A percentile compares a stretch with the other conserved stretches of the same genome.
These are phyloP conservation scores for Ormyrus nitidulus DNA, from an alignment of 2,888 invertebrate genomes.

Conservation along the genomic window DNA sequence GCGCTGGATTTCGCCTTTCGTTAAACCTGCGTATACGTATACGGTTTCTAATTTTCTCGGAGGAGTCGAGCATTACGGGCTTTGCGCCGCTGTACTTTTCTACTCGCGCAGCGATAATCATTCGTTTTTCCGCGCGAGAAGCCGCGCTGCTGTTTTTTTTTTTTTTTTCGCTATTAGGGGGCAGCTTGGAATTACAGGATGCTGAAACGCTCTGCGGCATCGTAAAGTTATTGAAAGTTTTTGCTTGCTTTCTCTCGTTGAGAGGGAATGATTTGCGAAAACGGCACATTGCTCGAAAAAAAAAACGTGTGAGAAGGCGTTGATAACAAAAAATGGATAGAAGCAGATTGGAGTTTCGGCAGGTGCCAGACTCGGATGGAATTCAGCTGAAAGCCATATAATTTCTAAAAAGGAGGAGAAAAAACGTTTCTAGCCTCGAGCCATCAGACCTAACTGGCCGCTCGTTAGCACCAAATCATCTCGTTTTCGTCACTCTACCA, in stretches of 20 bases:
- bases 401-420: conserved; percentile 29
- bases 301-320: too few relatives aligned
- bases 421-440: conserved; percentile 26
- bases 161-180: neutral
- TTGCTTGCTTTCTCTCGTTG: too few relatives aligned
- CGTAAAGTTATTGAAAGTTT: too few relatives aligned
- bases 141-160: neutral
- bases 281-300: too few relatives aligned
- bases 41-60: conserved; percentile 35
- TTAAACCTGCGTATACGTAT: neutral
- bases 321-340: neutral
- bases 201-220: neutral
- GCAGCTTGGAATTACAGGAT: neutral
- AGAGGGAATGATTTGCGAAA: too few relatives aligned
- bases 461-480: conserved; percentile 52
- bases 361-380: conserved; percentile 21
- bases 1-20: neutral
- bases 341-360: conserved; percentile 34
- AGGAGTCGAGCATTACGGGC: conserved; percentile 12
- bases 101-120: too few relatives aligned
- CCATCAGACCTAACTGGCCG: conserved; percentile 29
- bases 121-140: neutral
- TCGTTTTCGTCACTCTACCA: conserved; percentile 47
- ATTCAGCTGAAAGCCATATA: conserved; percentile 28
- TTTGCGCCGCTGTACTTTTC: neutral